Evolutionary conservation across 2,797 vertebrate species (phyloP), one percentile per base, ranked within the genome.

Genomic region (Huso huso): DNA sequence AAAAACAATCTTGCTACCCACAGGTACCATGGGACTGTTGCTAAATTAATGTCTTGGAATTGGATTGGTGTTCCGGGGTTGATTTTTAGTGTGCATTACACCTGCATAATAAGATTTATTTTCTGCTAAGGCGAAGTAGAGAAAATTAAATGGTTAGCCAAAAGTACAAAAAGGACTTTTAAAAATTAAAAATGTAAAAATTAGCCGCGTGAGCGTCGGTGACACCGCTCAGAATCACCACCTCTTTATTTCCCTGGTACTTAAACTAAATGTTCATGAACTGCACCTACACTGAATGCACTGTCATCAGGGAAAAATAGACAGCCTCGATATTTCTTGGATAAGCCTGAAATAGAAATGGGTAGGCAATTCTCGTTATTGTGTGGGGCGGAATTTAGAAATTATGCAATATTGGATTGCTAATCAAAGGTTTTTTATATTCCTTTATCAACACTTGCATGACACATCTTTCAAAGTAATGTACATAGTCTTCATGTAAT

Each of bases 11-110:
- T 5, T 37, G 37, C 37, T 37, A 18, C 15, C 15, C 15, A 18
- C 96, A 51, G 92, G 87, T 77, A 96, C 15, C 15, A 18, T 18
- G 37, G 37, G 3, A 37, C 5, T 53, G 51, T 12, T 53, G 51
- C 8, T 53, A 53, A 12, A 9, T 53, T 0, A 53, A 53, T 53
- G 8, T 53, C 8, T 53, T 5, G 6, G 12, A 12, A 53, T 53
- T 12, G 12, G 2, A 53, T 53, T 8, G 51, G 51, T 12, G 12
- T 53, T 53, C 12, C 12, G 2, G 51, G 51, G 4, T 7, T 53
- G 8, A 37, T 53, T 53, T 53, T 53, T 53, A 11, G 7, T 58
- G 11, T 58, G 12, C 55, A 58, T 13, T n/a, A 1, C 5, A 58
- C 12, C 10, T 58, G 55, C 12, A n/a, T 11, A 58, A n/a, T 13